A percentile compares a stretch with the other conserved stretches of the same genome.
Conservation (phyloP, 2,113 vertebrate species). For the Cyanocitta stelleri region DNA sequence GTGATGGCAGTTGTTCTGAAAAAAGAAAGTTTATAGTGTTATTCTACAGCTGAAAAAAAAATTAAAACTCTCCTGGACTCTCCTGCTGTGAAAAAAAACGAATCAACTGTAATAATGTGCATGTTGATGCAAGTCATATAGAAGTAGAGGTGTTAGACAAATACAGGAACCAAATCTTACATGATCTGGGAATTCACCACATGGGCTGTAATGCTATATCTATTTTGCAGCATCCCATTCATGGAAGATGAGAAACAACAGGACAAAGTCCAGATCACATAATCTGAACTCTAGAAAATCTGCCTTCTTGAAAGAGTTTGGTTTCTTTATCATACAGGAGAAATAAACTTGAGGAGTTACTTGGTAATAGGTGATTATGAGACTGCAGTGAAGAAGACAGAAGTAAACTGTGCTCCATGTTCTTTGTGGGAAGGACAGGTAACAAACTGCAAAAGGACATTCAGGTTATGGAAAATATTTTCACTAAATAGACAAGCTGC, state of each 20-base stretch:
- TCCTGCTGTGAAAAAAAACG: neutral
- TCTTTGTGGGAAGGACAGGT: neutral
- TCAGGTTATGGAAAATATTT: neutral
- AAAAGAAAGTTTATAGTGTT: neutral
- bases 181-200: neutral
- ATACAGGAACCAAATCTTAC: neutral
- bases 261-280: neutral
- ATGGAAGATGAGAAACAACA: neutral
- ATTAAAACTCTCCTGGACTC: neutral
- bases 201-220: neutral
- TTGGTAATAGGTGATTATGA: neutral
- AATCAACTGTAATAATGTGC: neutral
- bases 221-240: neutral
- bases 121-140: neutral
- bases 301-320: neutral
- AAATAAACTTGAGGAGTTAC: neutral
- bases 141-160: neutral
- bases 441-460: neutral
- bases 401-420: neutral
- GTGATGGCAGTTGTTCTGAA: neutral
- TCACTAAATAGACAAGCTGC: neutral
- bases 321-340: neutral
- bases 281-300: neutral
- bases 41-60: neutral
- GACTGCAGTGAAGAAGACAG: neutral